Conservation (phyloP, 2,888 invertebrate genomes). For the Chloroclystis v-ata region DNA sequence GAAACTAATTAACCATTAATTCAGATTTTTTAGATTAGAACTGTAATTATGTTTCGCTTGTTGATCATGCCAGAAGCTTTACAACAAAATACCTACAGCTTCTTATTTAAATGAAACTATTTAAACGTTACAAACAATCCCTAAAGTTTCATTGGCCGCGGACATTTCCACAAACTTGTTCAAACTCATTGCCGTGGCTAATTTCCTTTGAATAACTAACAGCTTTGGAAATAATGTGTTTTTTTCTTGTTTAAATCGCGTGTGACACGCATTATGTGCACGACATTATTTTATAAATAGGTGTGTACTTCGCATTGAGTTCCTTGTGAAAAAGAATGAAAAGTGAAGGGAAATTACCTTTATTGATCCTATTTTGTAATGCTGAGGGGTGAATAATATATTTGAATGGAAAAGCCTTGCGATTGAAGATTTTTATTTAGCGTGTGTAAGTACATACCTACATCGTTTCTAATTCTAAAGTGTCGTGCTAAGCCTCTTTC, state of each 20-base stretch:
- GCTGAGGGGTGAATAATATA: not conserved
- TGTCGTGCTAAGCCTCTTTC: too few species aligned
- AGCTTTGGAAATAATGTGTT: constrained; percentile 22
- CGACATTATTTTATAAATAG: constrained; percentile 8
- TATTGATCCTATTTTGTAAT: not conserved
- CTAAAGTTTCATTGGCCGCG: constrained; percentile 1
- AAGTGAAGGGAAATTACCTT: constrained; percentile 9
- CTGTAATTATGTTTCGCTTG: too few species aligned
- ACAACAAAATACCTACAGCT: too few species aligned
- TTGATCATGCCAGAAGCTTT: too few species aligned
- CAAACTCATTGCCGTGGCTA: constrained; percentile 22
- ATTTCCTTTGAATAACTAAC: constrained; percentile 23
- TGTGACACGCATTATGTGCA: constrained; percentile 28
- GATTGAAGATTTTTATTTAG: not conserved
- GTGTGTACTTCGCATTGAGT: constrained; percentile 6
- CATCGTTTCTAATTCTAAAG: too few species aligned
- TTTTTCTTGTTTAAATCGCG: constrained; percentile 26
- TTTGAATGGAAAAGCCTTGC: not conserved
- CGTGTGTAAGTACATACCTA: too few species aligned
- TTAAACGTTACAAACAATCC: not conserved
- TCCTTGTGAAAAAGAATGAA: constrained; percentile 15
- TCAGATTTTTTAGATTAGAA: too few species aligned
- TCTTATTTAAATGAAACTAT: too few species aligned
- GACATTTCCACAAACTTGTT: constrained; percentile 7
- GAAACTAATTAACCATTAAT: too few species aligned